A percentile compares a stretch with the other conserved stretches of the same genome.
Evolutionary conservation across 2,888 invertebrate genomes (phyloP).

Genomic region (Ennomos fuscantarius): DNA sequence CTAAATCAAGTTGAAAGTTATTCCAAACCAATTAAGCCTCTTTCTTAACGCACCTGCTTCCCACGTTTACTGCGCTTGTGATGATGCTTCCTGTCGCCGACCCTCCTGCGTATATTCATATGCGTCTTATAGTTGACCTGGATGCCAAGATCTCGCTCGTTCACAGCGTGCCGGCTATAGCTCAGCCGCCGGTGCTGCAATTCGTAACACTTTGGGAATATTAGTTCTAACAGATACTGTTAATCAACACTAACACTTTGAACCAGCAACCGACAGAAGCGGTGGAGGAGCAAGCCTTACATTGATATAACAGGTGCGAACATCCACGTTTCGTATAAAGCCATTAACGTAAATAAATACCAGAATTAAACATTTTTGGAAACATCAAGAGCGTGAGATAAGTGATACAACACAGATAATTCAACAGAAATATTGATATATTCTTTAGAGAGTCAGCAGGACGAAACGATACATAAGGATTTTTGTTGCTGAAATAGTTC

Average conservation of each 20-base stretch:
- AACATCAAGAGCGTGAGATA: constrained; percentile 12
- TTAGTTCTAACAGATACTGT: constrained; percentile 31
- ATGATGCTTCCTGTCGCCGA: constrained; percentile 93
- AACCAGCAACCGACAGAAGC: constrained; percentile 33
- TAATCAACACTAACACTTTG: constrained; percentile 12
- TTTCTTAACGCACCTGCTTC: constrained; percentile 86
- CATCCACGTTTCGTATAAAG: constrained; percentile 3
- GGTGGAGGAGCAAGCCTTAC: constrained; percentile 27
- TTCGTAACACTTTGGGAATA: constrained; percentile 31
- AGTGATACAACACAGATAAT: constrained; percentile 4
- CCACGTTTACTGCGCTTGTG: constrained; percentile 94
- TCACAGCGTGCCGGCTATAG: constrained; percentile 96
- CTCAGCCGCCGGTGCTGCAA: constrained; percentile 93
- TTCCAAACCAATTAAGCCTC: background rate
- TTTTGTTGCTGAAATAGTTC: background rate
- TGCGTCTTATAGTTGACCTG: constrained; percentile 96
- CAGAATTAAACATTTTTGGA: background rate
- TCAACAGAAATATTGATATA: background rate
- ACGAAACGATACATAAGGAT: background rate
- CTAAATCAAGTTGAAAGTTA: too few relatives aligned
- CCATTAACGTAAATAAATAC: background rate
- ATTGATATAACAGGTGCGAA: constrained; percentile 16
- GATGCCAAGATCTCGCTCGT: constrained; percentile 94
- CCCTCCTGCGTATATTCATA: constrained; percentile 94
- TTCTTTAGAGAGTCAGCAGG: background rate